Evolutionary conservation across 2,113 vertebrate genomes (phyloP), one percentile per base, ranked within the genome.

Genomic region (Gallinago jamesoni): DNA sequence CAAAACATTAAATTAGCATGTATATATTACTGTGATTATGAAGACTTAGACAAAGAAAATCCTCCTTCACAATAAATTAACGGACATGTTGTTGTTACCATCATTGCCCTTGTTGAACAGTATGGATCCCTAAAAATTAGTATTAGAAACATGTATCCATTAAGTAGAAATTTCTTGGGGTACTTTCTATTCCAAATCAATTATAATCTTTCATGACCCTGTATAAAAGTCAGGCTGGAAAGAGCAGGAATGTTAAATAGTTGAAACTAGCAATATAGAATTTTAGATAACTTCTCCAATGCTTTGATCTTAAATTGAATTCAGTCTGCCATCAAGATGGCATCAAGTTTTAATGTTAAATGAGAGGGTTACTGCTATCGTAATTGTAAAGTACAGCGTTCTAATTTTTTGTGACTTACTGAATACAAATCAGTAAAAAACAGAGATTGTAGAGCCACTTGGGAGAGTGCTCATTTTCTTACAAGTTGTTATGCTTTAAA

Each of bases 221-320:
- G 3, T 56, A 63, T 66, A 93, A 89, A 94, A 89, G 53, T 79
- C 62, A 85, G 70, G 27, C 84, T 79, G 77, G 50, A 82, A 81
- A 64, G 27, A 89, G 28, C 31, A 76, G n/a, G 47, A 83, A 67
- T 67, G 50, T 69, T 93, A 55, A 82, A 95, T 7, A 94, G 45
- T 91, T 92, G 82, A 87, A 93, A 93, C 45, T 31, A 74, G 66
- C 25, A 77, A 53, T 35, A 83, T 24, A 77, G 92, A 94, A 95
- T 96, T 94, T 89, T 63, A 95, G 81, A 93, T 95, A 94, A 93
- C 18, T 94, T 43, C 48, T 76, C 67, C 70, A 74, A 2, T 52
- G 89, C 95, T 97, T 96, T 96, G 93, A 96, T 94, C 91, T 92
- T 92, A 94, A 94, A 95, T 97, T 94, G 89, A 94, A 93, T 94